Conservation (phyloP, 2,113 vertebrate species). For the Anguilla japonica region DNA sequence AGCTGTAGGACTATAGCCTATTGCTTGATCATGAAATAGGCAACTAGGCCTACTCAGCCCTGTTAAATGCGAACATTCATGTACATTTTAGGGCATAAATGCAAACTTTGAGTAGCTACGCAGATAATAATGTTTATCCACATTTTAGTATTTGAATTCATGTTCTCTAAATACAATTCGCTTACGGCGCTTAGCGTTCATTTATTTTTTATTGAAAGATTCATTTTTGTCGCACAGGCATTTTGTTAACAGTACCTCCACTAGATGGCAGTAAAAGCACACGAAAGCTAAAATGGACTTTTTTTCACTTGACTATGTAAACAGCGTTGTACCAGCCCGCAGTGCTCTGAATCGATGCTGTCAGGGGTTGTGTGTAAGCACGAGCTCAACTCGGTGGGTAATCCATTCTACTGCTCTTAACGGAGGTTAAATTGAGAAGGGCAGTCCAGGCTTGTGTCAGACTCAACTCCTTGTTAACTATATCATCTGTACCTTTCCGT, state of each 20-base stretch:
- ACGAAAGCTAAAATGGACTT: slow-evolving; percentile 16
- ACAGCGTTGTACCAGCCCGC: neutral
- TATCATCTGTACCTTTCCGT: slow-evolving; percentile 14
- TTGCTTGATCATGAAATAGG: neutral
- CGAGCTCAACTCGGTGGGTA: slow-evolving; percentile 40
- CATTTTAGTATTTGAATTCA: too few species aligned
- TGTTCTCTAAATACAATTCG: too few species aligned
- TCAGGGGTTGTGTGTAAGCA: slow-evolving; percentile 44
- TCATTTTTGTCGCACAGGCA: neutral
- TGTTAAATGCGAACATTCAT: neutral
- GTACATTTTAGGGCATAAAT: neutral
- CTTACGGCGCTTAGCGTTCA: too few species aligned
- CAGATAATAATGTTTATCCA: too few species aligned
- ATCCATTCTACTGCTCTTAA: slow-evolving; percentile 58
- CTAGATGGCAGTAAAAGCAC: slow-evolving; percentile 69
- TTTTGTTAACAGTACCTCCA: slow-evolving; percentile 30
- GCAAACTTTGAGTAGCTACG: neutral
- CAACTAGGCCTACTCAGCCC: neutral
- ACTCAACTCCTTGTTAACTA: slow-evolving; percentile 56
- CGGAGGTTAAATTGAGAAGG: slow-evolving; percentile 63
- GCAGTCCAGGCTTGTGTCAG: slow-evolving; percentile 49
- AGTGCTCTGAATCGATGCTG: slow-evolving; percentile 32
- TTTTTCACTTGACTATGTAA: slow-evolving; percentile 11
- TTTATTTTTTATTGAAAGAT: too few species aligned
- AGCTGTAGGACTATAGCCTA: neutral